Percentiles rank a stretch among this genome's conserved stretches.
These are phyloP conservation scores for Amblyjoppa proteus DNA, from an alignment of 2,888 invertebrate species.

Conservation along the genomic window DNA sequence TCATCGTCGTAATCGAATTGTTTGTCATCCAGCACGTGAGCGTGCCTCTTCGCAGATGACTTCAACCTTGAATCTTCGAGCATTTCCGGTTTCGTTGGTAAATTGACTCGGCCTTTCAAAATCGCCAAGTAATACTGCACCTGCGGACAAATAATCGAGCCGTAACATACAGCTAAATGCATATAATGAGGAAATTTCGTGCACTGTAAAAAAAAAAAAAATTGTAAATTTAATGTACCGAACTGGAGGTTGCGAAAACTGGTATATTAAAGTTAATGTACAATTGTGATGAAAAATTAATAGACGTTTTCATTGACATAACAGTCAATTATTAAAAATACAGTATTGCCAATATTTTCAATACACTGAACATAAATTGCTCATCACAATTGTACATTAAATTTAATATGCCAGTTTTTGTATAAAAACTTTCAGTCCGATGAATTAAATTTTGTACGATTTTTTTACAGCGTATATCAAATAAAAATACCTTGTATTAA, in stretches of 20 bases:
- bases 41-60: conserved; percentile 81
- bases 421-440: no score
- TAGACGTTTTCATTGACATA: no score
- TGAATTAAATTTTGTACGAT: neutral
- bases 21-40: conserved; percentile 82
- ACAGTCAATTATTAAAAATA: no score
- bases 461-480: conserved; percentile 75
- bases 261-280: no score
- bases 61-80: conserved; percentile 87
- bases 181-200: neutral
- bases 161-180: neutral
- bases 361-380: no score
- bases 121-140: conserved; percentile 88
- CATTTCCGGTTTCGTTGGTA: conserved; percentile 90
- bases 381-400: no score
- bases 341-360: no score
- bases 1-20: conserved; percentile 86
- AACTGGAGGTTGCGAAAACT: no score
- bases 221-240: no score
- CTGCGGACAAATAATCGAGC: conserved; percentile 81
- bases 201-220: no score
- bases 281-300: no score
- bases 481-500: neutral
- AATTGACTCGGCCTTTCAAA: conserved; percentile 86
- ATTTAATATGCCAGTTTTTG: no score